These are phyloP conservation scores for Platalea minor DNA, from an alignment of 2,797 vertebrate genomes.

Conservation along the genomic window DNA sequence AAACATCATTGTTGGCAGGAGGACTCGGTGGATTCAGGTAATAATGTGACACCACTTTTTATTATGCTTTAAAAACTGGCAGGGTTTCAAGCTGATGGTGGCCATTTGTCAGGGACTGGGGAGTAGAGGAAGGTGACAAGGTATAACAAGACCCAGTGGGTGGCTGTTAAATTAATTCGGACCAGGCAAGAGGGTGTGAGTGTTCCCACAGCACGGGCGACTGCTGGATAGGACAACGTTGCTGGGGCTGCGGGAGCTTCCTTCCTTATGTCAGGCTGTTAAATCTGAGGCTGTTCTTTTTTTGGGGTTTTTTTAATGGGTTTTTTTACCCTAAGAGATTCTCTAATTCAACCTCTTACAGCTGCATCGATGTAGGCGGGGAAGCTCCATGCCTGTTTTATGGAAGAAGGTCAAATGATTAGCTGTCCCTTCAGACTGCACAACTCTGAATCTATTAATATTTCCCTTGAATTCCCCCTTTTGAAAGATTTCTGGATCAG, in stretches of 20 bases:
- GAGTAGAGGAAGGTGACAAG: neutral
- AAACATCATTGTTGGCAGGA: constrained; percentile 12
- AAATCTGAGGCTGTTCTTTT: neutral
- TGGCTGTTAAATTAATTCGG: constrained; percentile 11
- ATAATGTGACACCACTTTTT: constrained; percentile 7
- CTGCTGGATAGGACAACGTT: neutral
- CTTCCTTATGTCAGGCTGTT: neutral
- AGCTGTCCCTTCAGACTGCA: neutral
- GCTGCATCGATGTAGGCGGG: rapidly evolving
- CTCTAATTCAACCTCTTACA: neutral
- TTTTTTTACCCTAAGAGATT: neutral
- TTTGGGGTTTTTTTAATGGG: neutral
- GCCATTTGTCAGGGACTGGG: neutral
- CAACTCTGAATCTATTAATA: neutral
- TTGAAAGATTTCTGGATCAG: constrained; percentile 8
- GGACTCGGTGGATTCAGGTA: constrained; percentile 56
- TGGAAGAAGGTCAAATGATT: constrained; percentile 18
- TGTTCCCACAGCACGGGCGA: neutral
- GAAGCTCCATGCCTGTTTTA: neutral
- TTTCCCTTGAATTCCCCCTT: neutral
- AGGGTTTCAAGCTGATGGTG: neutral
- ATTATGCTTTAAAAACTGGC: neutral
- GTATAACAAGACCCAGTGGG: neutral
- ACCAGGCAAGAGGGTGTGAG: neutral
- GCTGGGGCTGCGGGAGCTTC: neutral